A percentile compares a stretch with the other conserved stretches of the same genome.
Conservation (phyloP, 92 coral and sea anemone species). For the Phenganax marumi region DNA sequence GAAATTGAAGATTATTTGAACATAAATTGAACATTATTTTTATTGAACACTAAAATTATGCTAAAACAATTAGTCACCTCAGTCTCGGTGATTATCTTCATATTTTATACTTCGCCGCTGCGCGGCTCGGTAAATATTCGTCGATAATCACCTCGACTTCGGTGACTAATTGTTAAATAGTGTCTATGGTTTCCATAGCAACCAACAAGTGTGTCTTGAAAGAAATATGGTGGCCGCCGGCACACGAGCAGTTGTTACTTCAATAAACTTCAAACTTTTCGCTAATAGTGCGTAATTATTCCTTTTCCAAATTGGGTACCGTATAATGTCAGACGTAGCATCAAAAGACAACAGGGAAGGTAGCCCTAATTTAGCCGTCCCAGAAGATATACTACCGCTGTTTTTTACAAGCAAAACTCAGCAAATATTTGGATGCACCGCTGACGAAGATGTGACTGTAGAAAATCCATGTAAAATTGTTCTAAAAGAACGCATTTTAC, state of each 20-base stretch:
- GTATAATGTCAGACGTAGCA: constrained; percentile 82
- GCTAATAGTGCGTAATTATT: background rate
- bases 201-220: constrained; percentile 6
- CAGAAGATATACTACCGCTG: constrained; percentile 85
- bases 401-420: constrained; percentile 98
- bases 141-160: no score
- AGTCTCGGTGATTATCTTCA: no score
- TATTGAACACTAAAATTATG: no score
- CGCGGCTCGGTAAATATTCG: no score
- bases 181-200: background rate
- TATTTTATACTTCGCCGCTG: no score
- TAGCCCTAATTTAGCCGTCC: constrained; percentile 68
- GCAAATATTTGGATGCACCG: constrained; percentile 93
- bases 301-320: background rate
- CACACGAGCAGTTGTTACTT: background rate
- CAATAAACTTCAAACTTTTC: background rate
- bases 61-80: no score
- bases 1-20: no score
- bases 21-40: no score
- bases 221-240: constrained; percentile 22
- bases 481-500: constrained; percentile 74
- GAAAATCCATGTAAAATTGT: constrained; percentile 85
- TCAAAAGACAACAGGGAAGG: constrained; percentile 66
- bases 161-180: no score
- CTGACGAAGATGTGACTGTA: constrained; percentile 97